Evolutionary conservation across 2,797 vertebrate genomes (phyloP), one percentile per base, ranked within the genome.

Genomic region (Sciurus carolinensis): DNA sequence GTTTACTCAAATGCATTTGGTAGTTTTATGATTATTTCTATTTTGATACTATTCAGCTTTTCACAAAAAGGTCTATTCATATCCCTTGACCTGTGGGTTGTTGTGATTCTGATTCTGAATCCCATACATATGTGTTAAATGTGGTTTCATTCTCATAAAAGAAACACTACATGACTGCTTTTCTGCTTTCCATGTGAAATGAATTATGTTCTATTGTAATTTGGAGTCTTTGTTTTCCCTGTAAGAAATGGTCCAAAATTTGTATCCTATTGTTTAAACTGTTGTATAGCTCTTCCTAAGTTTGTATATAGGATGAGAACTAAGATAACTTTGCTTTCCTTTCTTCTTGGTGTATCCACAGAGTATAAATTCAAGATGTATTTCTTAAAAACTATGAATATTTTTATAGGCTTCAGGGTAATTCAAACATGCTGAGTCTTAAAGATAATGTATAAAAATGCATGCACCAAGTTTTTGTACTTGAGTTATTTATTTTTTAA

Each of bases 31-130:
- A 80, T 12, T 84, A 88, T 94, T 96, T 94, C 62, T 83, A 20
- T 93, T 97, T 95, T 71, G 66, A 87, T 95, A 15, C 42, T 84
- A 62, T 92, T 94, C 12, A 82, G 28, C 54, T 82, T 93, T 86
- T 62, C 36, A 64, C 36, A 71, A 3, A 87, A 50, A 50, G 81
- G 26, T 76, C 4, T 95, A 79, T 82, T 77, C 14, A 50, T 89
- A 90, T 76, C 6, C 15, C n/a, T 81, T 91, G 17, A 20, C 92
- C 66, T 97, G 12, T 92, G 81, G 30, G 26, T 66, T 52, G 67
- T 67, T 66, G 12, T 88, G 44, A 90, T n/a, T 91, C 62, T 92
- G 80, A 91, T 93, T 91, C 42, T 54, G 94, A 96, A 95, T 92
- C 93, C 59, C 2, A 62, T 84, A 77, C 76, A 77, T 42, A 86